These are phyloP conservation scores for Petroica traversi DNA, from an alignment of 2,113 vertebrate species.

Conservation along the genomic window DNA sequence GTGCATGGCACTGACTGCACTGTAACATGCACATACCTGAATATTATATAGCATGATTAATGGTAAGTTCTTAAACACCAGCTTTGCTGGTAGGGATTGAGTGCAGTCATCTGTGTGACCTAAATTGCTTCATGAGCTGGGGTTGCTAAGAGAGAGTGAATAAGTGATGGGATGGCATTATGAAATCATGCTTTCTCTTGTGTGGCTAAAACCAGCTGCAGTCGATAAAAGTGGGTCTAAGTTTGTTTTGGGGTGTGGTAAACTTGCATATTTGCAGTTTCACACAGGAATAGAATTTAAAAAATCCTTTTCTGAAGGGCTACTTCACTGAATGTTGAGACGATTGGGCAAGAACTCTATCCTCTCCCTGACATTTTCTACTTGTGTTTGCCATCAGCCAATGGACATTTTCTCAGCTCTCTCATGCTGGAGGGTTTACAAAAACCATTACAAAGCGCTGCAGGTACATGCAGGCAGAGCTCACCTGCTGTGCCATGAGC, in stretches of 20 bases:
- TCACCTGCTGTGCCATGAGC: background rate
- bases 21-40: background rate
- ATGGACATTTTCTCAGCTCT: background rate
- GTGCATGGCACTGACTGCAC: background rate
- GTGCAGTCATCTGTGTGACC: background rate
- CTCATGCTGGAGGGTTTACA: background rate
- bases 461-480: background rate
- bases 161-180: background rate
- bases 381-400: background rate
- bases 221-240: background rate
- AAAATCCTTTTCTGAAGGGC: background rate
- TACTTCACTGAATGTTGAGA: background rate
- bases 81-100: background rate
- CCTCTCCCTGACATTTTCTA: background rate
- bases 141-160: background rate
- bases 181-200: conserved; percentile 20
- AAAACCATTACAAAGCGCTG: background rate
- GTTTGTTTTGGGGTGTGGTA: background rate
- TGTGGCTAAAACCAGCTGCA: background rate
- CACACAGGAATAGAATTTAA: background rate
- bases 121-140: background rate
- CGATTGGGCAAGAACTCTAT: background rate
- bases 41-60: background rate
- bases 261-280: background rate
- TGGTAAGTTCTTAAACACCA: background rate